phyloP scores from a whole-genome alignment of 2,113 vertebrate species.

The Paradisaea rubra region DNA sequence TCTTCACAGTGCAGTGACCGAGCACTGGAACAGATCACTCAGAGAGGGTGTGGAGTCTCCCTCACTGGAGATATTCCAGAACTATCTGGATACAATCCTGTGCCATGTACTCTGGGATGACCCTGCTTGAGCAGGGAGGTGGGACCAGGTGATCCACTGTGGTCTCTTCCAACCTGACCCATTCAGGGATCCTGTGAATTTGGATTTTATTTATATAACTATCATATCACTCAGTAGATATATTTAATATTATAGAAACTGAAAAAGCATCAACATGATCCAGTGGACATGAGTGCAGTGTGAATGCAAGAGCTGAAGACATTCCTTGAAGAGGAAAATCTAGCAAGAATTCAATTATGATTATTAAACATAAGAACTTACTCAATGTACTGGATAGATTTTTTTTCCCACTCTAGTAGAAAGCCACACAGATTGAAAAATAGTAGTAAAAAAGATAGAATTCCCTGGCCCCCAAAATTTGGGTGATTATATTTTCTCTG shows the following conservation, averaged over 20 bases:
- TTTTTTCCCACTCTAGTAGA: background rate
- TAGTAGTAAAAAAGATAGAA: background rate
- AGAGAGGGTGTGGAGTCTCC: background rate
- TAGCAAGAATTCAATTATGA: background rate
- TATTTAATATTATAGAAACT: background rate
- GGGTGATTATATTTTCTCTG: background rate
- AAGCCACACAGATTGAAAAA: background rate
- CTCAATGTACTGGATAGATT: background rate
- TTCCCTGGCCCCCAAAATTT: background rate
- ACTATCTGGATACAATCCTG: background rate
- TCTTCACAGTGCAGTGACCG: accelerated
- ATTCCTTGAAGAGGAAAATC: background rate
- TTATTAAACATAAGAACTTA: background rate
- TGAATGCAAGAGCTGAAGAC: background rate
- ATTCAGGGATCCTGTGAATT: background rate
- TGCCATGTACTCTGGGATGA: background rate
- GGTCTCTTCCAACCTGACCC: too few relatives aligned
- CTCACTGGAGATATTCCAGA: background rate
- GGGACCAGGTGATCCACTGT: background rate
- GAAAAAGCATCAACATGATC: background rate
- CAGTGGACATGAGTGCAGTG: background rate
- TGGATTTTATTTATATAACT: accelerated
- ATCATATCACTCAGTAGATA: background rate
- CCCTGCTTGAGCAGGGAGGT: background rate
- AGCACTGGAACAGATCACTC: accelerated